Evolutionary conservation across 2,797 vertebrate genomes (phyloP), one percentile per base, ranked within the genome.

Genomic region (Lophius americanus): DNA sequence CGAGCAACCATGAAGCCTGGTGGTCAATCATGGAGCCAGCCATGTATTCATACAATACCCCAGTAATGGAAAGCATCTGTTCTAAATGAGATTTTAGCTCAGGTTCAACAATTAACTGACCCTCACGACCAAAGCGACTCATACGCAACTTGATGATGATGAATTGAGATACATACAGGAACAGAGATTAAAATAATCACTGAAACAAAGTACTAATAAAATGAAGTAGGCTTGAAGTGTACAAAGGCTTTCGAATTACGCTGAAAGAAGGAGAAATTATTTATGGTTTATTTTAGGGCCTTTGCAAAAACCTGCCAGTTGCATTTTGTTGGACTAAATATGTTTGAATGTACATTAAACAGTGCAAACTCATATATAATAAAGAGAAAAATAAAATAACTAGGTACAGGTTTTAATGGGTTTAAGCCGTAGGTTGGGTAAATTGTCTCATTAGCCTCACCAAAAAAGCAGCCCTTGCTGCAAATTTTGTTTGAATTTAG

Each of bases 1-100:
- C 11, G 88, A 89, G 85, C 83, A 85, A 85, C 87, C 83, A 79
- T 53, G 73, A 82, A 73, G 65, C 74, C 32, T 2, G 39, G 79
- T 79, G 90, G 90, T 88, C 90, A 87, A 84, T 89, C 86, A 87
- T 43, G 36, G 64, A 86, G 64, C 55, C 66, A 59, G 70, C 39
- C 66, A 63, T 73, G 74, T 77, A 75, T 71, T 83, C 75, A 68
- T 52, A 80, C 39, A 62, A 59, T 61, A 80, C 68, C 70, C 49
- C 52, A 9, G 71, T 73, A 81, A 82, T 64, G 50, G 42, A 60
- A 70, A 81, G 76, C 88, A 85, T 85, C 83, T 86, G 88, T 46
- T 79, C 55, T 13, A 55, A 82, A 79, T 76, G 52, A 60, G 54
- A 49, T 70, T 78, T 70, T 51, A 75, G 66, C 70, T 87, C 32